Percentiles rank a stretch among this genome's conserved stretches.
Conservation (phyloP, 2,797 vertebrate species). For the Eulemur mongoz region DNA sequence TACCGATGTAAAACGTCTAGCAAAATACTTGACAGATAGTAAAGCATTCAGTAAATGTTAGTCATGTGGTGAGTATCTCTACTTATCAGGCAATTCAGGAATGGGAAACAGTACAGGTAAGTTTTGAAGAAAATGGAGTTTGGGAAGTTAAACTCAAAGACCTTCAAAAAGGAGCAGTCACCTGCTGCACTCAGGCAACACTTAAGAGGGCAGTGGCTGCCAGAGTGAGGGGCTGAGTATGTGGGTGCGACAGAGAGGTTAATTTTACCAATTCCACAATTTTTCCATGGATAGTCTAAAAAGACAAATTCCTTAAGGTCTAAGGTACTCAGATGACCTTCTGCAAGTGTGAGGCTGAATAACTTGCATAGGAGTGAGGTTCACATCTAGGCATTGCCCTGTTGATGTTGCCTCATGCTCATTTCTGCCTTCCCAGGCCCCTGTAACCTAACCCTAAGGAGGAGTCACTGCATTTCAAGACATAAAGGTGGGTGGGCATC, state of each 20-base stretch:
- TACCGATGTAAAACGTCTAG: neutral
- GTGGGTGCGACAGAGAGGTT: neutral
- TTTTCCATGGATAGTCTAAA: neutral
- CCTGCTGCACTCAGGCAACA: neutral
- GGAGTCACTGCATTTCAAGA: neutral
- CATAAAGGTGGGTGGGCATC: neutral
- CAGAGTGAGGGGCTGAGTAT: neutral
- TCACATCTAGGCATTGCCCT: neutral
- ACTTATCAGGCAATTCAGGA: neutral
- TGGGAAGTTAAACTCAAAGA: neutral
- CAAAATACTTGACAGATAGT: neutral
- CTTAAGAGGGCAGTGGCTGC: neutral
- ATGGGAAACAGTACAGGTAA: neutral
- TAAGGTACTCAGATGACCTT: neutral
- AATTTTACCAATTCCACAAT: neutral
- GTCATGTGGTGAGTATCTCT: too few species aligned
- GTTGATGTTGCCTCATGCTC: neutral
- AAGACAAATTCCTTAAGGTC: neutral
- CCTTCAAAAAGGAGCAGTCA: neutral
- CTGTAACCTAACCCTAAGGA: neutral
- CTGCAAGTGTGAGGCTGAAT: neutral
- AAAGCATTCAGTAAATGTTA: neutral
- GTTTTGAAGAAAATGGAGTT: neutral
- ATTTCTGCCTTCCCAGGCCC: neutral
- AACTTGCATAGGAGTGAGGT: neutral